phyloP scores from a whole-genome alignment of 2,888 invertebrate genomes.

The Agrotis exclamationis region DNA sequence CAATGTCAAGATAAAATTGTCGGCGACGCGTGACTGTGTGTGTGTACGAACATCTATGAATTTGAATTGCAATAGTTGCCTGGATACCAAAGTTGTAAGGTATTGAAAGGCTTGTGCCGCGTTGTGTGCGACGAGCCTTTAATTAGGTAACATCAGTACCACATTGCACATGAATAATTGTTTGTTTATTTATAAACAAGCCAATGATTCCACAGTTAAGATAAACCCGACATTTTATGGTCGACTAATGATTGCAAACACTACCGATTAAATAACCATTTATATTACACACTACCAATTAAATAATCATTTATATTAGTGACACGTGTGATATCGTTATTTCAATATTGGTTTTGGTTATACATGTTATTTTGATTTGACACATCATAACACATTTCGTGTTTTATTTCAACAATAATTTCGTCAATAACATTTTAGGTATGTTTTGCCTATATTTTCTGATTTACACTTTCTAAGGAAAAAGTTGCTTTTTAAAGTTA shows the following conservation, averaged over 20 bases:
- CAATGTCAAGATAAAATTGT: too few species aligned
- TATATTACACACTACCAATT: slow-evolving; percentile 37
- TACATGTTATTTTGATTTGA: neutral
- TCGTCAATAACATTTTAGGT: too few species aligned
- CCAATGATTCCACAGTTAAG: slow-evolving; percentile 67
- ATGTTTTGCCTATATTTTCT: too few species aligned
- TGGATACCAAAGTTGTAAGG: too few species aligned
- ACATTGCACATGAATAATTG: slow-evolving; percentile 34
- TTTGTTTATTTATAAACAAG: slow-evolving; percentile 41
- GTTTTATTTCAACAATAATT: too few species aligned
- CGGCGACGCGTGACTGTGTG: too few species aligned
- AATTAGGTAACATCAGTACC: slow-evolving; percentile 16
- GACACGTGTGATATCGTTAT: slow-evolving; percentile 12
- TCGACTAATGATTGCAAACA: slow-evolving; percentile 58
- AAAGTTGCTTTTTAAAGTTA: too few species aligned
- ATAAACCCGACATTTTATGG: slow-evolving; percentile 62
- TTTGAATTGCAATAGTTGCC: too few species aligned
- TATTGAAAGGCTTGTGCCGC: too few species aligned
- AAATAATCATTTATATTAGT: slow-evolving; percentile 55
- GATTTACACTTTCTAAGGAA: too few species aligned
- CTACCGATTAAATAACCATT: slow-evolving; percentile 59
- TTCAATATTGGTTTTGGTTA: neutral
- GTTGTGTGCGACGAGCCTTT: too few species aligned
- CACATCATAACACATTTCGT: neutral
- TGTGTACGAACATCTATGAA: too few species aligned